Base-by-base conservation (phyloP, 2,888 invertebrate genomes). In the Schizotus pectinicornis region DNA sequence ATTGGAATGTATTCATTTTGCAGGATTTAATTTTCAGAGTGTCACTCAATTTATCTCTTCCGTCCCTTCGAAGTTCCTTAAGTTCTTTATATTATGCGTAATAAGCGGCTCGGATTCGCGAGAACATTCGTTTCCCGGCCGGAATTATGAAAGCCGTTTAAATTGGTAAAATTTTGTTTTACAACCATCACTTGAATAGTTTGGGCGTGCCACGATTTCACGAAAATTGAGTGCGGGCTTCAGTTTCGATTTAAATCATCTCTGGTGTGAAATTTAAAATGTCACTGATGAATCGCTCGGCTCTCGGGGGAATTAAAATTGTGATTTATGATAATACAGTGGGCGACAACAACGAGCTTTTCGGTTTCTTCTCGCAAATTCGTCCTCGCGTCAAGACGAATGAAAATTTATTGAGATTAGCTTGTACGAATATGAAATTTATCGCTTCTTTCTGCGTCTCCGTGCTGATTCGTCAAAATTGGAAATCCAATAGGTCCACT, bases 11-110 rank as follows among this genome's bases (percentile, higher is more conserved):
- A 52, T 51, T 52, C 45, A 43, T 48, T 59, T 58, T 49, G 39
- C 51, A 51, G 57, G 54, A 58, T 60, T 63, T 65, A 67, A 67
- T 67, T 67, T 56, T 56, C 39, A 46, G 52, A 56, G 59, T 62
- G 64, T 65, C 64, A 63, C 56, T 61, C 60, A 63, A 65, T 65
- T 62, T 60, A 60, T 63, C 63, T 63, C 52, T 11, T 47, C 31
- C 32, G 8, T 8, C 7, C n/a, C 6, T 33, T 11, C 13, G 22
- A 22, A 22, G 22, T 39, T 11, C 1, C 33, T 3, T 39, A 45
- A n/a, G 38, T n/a, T 11, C 30, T 14, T 6, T 34, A 8, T 30
- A 36, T 48, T 48, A 48, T 48, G 48, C 48, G 45, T 33, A 41
- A 50, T 50, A 34, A 33, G 31, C 30, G 32, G 14, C 13, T 30